Base-by-base conservation (phyloP, 2,888 invertebrate genomes). In the Pollenia griseotomentosa region DNA sequence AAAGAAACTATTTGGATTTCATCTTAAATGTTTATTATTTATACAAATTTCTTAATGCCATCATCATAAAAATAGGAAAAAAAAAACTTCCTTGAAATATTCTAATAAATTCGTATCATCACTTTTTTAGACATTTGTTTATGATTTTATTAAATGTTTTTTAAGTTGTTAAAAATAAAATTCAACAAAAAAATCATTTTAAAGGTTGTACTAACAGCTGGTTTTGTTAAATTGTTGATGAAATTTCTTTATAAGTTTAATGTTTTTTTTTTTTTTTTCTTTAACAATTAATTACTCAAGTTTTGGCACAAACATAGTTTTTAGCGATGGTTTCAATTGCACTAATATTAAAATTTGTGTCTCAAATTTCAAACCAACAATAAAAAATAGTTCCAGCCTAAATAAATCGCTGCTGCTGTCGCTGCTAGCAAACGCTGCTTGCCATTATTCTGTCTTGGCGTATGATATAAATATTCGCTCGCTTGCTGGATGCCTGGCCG, bases 361-460 rank as follows among this genome's bases (percentile, higher is more conserved):
- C 59, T 81, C 81, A 55, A 53, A 55, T 71, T 86, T 73, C 46
- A 66, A 80, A 40, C 70, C 40, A 51, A 16, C 23, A 23, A 23
- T n/a, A 61, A 14, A 44, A 51, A 71, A 16, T 11, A 46, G 71
- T 86, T 86, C 83, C 83, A 86, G 77, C 83, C 86, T 77, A 79
- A 83, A 83, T 77, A 84, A 53, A 68, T 1, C 5, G 66, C 81
- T 74, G 74, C 57, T 48, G 55, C 70, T 5, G 6, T n/a, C 4
- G 12, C 16, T 16, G 63, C 59, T 46, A 9, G n/a, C 79, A n/a
- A 46, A 12, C 6, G 46, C 33, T 75, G 68, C 16, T 70, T 77
- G 75, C 23, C n/a, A n/a, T 65, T n/a, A 61, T 65, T 73, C 59
- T 63, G 61, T 44, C 16, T 63, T 42, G 19, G 63, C 46, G 77